Percentiles rank a stretch among this genome's conserved stretches.
phyloP scores from a whole-genome alignment of 2,113 vertebrate species.

The Nycticryphes semicollaris region DNA sequence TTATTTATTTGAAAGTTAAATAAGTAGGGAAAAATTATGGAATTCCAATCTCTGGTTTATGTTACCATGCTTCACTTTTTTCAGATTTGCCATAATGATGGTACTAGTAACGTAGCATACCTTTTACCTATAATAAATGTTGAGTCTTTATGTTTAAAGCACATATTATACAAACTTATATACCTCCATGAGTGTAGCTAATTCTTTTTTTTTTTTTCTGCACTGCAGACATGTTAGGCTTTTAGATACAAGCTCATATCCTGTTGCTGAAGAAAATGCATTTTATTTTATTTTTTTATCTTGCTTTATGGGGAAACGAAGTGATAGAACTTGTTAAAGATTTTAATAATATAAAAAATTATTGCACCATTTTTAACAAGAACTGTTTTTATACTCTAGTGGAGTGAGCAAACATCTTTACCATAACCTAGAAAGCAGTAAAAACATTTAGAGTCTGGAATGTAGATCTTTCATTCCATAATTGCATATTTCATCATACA shows the following conservation, averaged over 20 bases:
- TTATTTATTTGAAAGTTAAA: background rate
- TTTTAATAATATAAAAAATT: conserved; percentile 4
- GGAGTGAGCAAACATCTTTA: background rate
- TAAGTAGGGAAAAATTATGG: background rate
- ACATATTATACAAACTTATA: background rate
- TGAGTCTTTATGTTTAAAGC: background rate
- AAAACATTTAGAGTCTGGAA: background rate
- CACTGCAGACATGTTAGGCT: background rate
- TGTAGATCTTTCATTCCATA: background rate
- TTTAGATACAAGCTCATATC: background rate
- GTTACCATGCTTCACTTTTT: background rate
- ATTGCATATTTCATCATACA: conserved; percentile 3
- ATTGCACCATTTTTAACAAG: background rate
- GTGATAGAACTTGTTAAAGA: background rate
- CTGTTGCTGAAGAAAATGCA: background rate
- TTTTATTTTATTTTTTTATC: background rate
- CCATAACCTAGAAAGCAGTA: background rate
- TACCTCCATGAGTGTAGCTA: background rate
- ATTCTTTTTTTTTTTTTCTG: background rate
- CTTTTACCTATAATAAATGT: background rate
- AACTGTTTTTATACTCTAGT: background rate
- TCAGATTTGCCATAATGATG: background rate
- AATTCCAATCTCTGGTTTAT: background rate
- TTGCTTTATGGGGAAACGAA: background rate
- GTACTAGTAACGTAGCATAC: background rate